A percentile compares a stretch with the other conserved stretches of the same genome.
These are phyloP conservation scores for Willisornis vidua DNA, from an alignment of 2,113 vertebrate genomes.

Conservation along the genomic window DNA sequence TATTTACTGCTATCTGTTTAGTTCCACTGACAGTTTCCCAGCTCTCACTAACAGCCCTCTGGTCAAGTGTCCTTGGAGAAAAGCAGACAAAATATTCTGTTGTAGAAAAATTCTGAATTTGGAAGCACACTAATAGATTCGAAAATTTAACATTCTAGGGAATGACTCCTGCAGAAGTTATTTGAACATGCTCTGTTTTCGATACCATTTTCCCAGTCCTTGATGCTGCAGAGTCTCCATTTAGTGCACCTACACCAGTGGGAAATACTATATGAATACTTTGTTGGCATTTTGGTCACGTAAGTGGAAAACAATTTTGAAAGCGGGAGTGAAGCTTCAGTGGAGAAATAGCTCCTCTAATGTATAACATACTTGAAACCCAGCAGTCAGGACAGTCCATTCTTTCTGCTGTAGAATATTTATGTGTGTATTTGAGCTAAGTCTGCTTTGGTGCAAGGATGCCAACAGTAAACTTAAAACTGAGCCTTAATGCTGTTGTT, in stretches of 20 bases:
- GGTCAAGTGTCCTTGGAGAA: slow-evolving; percentile 42
- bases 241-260: background rate
- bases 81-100: slow-evolving; percentile 19
- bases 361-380: background rate
- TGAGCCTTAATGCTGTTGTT: background rate
- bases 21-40: slow-evolving; percentile 28
- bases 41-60: slow-evolving; percentile 21
- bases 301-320: background rate
- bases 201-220: background rate
- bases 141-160: slow-evolving; percentile 1
- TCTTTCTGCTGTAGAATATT: background rate
- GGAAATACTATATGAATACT: background rate
- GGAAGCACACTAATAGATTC: background rate
- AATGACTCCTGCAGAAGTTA: slow-evolving; percentile 2
- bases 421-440: background rate
- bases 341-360: background rate
- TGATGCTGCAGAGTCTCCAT: background rate
- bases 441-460: background rate
- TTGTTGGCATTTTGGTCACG: background rate
- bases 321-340: background rate
- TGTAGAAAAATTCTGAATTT: slow-evolving; percentile 30
- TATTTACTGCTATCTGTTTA: background rate
- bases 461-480: background rate
- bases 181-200: slow-evolving; percentile 10
- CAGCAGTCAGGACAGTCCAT: background rate